These are phyloP conservation scores for Unio delphinus DNA, from an alignment of 2,888 invertebrate species.

Conservation along the genomic window DNA sequence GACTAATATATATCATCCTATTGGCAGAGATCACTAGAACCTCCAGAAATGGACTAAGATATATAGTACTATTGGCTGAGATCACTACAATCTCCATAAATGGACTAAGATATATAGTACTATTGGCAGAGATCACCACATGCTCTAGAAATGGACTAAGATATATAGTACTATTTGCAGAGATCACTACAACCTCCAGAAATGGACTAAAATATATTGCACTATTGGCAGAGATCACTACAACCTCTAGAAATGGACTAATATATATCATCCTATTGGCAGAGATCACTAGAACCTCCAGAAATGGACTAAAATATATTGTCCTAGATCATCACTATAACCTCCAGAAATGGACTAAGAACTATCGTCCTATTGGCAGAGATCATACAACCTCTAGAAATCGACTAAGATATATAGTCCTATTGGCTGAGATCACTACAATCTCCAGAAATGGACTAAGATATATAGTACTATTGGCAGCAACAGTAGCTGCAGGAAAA, in stretches of 20 bases:
- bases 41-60: constrained; percentile 1
- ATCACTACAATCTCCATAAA: constrained; percentile 3
- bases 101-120: too few species aligned
- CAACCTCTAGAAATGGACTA: constrained; percentile 1
- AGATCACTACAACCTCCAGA: constrained; percentile 2
- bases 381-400: constrained; percentile 2
- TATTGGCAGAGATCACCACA: neutral
- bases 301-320: neutral
- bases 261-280: too few species aligned
- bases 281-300: constrained; percentile 2
- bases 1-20: too few species aligned
- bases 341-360: constrained; percentile 1
- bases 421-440: neutral
- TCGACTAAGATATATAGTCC: neutral
- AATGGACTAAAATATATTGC: neutral
- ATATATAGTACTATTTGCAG: too few species aligned
- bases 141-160: neutral
- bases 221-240: neutral
- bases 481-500: too few species aligned
- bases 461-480: too few species aligned
- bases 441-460: neutral
- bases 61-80: too few species aligned
- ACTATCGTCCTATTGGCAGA: too few species aligned
- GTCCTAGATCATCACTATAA: neutral
- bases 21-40: neutral